Evolutionary conservation across 1,140 invertebrate species (phyloP).

Genomic region (Limonius californicus): DNA sequence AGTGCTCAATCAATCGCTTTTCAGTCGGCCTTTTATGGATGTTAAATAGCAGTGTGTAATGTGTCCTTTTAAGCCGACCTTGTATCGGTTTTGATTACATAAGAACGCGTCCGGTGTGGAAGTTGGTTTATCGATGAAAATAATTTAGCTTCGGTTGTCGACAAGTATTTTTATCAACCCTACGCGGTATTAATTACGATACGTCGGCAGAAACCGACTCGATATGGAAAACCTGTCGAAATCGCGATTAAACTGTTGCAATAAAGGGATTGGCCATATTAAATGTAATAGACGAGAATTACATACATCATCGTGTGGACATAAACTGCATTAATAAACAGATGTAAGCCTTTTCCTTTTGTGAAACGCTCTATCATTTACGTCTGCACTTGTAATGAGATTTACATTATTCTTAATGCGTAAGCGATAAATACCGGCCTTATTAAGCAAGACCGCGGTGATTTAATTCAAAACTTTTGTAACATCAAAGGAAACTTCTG

Average conservation of each 20-base stretch:
- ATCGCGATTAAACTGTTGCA: slow-evolving; percentile 6
- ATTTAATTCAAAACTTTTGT: too few species aligned
- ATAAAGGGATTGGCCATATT: neutral
- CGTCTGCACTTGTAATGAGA: too few species aligned
- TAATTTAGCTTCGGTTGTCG: too few species aligned
- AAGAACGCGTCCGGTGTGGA: slow-evolving; percentile 5
- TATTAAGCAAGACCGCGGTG: too few species aligned
- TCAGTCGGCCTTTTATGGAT: slow-evolving; percentile 1
- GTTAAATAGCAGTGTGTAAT: neutral
- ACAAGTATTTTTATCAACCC: too few species aligned
- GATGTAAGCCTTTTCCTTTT: slow-evolving; percentile 3
- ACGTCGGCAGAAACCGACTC: neutral
- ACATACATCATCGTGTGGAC: neutral
- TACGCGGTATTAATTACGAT: too few species aligned
- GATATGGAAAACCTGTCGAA: slow-evolving; percentile 5
- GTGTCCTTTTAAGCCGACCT: slow-evolving; percentile 1
- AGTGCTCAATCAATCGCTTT: neutral
- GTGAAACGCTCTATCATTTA: neutral
- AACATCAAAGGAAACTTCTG: too few species aligned
- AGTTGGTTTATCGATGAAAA: neutral
- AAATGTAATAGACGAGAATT: slow-evolving; percentile 6
- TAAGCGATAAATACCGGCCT: too few species aligned
- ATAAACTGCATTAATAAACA: slow-evolving; percentile 7
- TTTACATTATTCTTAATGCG: too few species aligned
- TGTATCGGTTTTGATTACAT: slow-evolving; percentile 11